These are phyloP conservation scores for Copidosoma floridanum DNA, from an alignment of 1,140 invertebrate genomes.

Conservation along the genomic window DNA sequence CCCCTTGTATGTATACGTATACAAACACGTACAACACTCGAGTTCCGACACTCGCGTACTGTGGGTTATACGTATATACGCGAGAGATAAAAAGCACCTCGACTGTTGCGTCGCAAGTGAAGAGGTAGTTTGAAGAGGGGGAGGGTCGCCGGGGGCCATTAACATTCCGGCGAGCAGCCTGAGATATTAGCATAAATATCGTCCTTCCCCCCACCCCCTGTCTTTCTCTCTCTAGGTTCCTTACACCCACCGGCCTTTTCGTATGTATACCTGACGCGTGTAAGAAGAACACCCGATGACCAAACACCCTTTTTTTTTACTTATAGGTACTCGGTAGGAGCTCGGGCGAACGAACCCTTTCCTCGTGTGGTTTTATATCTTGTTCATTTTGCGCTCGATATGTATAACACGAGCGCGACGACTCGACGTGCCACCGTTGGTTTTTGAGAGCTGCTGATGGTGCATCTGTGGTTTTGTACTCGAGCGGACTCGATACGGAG, in stretches of 20 bases:
- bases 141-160: constrained; percentile 21
- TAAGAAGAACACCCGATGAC: no score
- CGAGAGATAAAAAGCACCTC: constrained; percentile 1
- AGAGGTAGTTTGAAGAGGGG: neutral
- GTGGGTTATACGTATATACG: neutral
- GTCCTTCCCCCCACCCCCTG: neutral
- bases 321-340: no score
- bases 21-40: neutral
- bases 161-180: constrained; percentile 29
- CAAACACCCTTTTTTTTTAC: neutral
- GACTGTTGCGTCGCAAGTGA: no score
- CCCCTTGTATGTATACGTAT: neutral
- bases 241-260: neutral
- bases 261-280: no score
- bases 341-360: no score
- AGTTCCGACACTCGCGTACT: neutral
- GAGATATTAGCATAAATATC: constrained; percentile 30
- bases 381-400: no score
- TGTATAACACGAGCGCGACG: no score
- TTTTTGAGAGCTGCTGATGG: no score
- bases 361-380: no score
- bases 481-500: no score
- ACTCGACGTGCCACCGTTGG: no score
- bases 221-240: neutral
- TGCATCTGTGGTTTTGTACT: no score